These are phyloP conservation scores for Megamerina dolium DNA, from an alignment of 2,888 invertebrate species.

Conservation along the genomic window DNA sequence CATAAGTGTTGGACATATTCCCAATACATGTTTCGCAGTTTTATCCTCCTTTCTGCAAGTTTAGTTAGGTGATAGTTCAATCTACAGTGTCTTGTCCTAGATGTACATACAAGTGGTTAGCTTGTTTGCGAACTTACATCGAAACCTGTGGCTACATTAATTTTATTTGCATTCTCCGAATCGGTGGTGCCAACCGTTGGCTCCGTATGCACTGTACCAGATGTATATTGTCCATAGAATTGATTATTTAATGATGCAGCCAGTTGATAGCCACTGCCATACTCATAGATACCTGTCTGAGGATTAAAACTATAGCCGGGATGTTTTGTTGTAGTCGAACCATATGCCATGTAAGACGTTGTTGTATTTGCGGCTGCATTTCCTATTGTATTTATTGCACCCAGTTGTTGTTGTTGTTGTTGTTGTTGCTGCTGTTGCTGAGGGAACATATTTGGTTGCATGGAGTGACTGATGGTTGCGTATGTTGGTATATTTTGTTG, in stretches of 20 bases:
- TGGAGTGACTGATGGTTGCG: too few relatives aligned
- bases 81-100: too few relatives aligned
- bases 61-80: background rate
- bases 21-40: too few relatives aligned
- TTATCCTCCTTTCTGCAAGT: too few relatives aligned
- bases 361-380: slow-evolving; percentile 10
- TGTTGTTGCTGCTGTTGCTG: slow-evolving; percentile 6
- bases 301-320: slow-evolving; percentile 59
- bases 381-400: background rate
- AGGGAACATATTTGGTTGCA: too few relatives aligned
- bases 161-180: slow-evolving; percentile 37
- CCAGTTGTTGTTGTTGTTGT: background rate
- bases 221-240: slow-evolving; percentile 39
- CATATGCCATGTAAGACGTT: slow-evolving; percentile 5
- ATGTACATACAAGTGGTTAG: too few relatives aligned
- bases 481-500: too few relatives aligned
- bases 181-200: slow-evolving; percentile 41
- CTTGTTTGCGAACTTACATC: slow-evolving; percentile 35
- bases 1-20: too few relatives aligned
- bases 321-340: slow-evolving; percentile 42
- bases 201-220: slow-evolving; percentile 23
- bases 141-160: slow-evolving; percentile 38
- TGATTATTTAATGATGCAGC: slow-evolving; percentile 24
- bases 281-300: slow-evolving; percentile 55
- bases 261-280: slow-evolving; percentile 58